phyloP scores from a whole-genome alignment of 2,888 invertebrate species.

The Sabatieria punctata region DNA sequence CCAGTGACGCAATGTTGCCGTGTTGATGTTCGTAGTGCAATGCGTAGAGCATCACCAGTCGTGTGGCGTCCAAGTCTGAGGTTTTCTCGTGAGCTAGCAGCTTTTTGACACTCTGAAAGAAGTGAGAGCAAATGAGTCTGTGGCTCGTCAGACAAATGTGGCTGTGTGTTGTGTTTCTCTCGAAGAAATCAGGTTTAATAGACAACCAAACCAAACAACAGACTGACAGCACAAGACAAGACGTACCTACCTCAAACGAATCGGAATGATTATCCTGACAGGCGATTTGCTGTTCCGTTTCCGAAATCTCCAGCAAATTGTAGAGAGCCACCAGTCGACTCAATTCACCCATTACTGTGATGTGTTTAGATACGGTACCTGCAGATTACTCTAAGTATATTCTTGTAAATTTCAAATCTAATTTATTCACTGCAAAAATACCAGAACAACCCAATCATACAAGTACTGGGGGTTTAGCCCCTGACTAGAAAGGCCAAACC shows the following conservation, averaged over 20 bases:
- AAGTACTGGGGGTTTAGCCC: too few relatives aligned
- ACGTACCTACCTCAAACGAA: conserved; percentile 45
- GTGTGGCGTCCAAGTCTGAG: conserved; percentile 59
- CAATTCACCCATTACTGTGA: conserved; percentile 85
- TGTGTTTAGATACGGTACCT: conserved; percentile 80
- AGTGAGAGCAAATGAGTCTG: too few relatives aligned
- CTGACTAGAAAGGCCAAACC: too few relatives aligned
- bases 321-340: conserved; percentile 61
- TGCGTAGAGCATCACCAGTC: conserved; percentile 78
- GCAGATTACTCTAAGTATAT: too few relatives aligned
- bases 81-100: conserved; percentile 56
- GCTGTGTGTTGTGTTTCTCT: background rate
- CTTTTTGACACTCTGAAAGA: conserved; percentile 53
- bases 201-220: too few relatives aligned
- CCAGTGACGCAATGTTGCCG: conserved; percentile 56
- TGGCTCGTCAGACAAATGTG: too few relatives aligned
- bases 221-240: too few relatives aligned
- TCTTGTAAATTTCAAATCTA: too few relatives aligned
- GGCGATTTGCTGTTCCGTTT: conserved; percentile 71
- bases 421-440: too few relatives aligned
- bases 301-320: conserved; percentile 70
- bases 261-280: conserved; percentile 47
- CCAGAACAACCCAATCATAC: too few relatives aligned
- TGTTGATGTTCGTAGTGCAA: conserved; percentile 81
- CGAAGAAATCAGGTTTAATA: background rate